phyloP scores from a whole-genome alignment of 2,797 vertebrate species.

The Anisognathus igniventris region DNA sequence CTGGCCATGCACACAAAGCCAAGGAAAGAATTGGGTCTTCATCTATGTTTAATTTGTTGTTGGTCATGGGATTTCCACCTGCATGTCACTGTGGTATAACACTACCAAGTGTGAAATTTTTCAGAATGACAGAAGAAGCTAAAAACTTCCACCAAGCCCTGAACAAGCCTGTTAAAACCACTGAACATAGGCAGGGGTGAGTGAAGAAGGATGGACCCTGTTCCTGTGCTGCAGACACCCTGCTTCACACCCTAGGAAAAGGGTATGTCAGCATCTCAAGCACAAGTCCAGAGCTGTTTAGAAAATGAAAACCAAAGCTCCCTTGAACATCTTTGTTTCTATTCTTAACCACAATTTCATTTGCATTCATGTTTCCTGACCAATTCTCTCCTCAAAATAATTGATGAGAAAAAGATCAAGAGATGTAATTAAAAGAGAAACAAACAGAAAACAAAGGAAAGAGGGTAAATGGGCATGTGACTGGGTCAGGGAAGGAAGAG shows the following conservation, averaged over 20 bases:
- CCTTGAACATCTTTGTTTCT: neutral
- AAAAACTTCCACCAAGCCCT: neutral
- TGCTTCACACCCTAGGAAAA: neutral
- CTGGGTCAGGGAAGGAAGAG: conserved; percentile 49
- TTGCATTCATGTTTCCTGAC: conserved; percentile 46
- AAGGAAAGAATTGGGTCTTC: neutral
- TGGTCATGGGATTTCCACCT: neutral
- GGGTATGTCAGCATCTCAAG: neutral
- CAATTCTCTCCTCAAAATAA: conserved; percentile 52
- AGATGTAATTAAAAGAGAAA: conserved; percentile 58
- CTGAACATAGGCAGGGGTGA: neutral
- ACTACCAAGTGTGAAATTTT: neutral
- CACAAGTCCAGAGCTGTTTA: neutral
- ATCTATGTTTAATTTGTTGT: neutral
- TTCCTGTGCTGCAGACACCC: neutral
- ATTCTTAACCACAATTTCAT: conserved; percentile 46
- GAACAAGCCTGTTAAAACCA: neutral
- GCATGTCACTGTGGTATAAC: accelerated
- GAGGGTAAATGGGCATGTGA: conserved; percentile 35
- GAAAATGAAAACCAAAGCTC: conserved; percentile 21
- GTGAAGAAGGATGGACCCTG: neutral
- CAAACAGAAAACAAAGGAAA: conserved; percentile 61
- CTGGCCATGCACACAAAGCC: neutral
- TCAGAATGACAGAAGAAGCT: neutral
- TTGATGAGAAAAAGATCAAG: conserved; percentile 56